Percentiles rank a stretch among this genome's conserved stretches.
These are phyloP conservation scores for Pachycephus smyrnensis DNA, from an alignment of 2,888 invertebrate genomes.

Conservation along the genomic window DNA sequence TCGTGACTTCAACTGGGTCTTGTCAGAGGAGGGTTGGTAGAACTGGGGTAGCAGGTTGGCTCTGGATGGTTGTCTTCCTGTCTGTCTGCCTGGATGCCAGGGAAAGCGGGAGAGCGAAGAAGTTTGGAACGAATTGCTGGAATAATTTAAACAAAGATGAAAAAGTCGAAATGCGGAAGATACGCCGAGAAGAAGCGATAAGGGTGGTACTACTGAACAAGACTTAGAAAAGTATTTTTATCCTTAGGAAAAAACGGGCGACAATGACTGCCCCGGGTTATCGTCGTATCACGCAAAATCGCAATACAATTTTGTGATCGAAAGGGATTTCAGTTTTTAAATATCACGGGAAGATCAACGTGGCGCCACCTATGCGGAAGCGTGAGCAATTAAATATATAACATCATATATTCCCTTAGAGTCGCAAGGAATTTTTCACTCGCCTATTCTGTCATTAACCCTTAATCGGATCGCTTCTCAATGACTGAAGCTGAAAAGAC, in stretches of 20 bases:
- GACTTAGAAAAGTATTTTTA: too few species aligned
- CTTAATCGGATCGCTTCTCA: too few species aligned
- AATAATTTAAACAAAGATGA: constrained; percentile 26
- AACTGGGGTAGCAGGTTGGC: constrained; percentile 5
- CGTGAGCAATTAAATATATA: too few species aligned
- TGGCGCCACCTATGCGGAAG: too few species aligned
- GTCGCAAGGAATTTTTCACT: too few species aligned
- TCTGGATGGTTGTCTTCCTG: neutral
- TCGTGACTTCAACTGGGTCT: neutral
- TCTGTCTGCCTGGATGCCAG: neutral
- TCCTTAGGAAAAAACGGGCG: neutral
- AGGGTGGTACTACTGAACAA: too few species aligned
- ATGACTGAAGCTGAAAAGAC: too few species aligned
- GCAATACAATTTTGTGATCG: neutral
- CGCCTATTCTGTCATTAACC: too few species aligned
- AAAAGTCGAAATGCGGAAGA: constrained; percentile 1
- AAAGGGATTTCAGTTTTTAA: neutral
- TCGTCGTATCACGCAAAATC: constrained; percentile 32
- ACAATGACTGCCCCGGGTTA: constrained; percentile 29
- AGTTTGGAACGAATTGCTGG: constrained; percentile 26
- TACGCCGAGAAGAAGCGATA: neutral
- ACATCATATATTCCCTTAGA: too few species aligned
- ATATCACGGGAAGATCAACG: too few species aligned
- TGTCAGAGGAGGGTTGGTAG: neutral
- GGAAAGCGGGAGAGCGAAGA: constrained; percentile 15